Percentiles rank a stretch among this genome's conserved stretches.
Conservation (phyloP, 2,797 vertebrate species). For the Argya squamiceps region DNA sequence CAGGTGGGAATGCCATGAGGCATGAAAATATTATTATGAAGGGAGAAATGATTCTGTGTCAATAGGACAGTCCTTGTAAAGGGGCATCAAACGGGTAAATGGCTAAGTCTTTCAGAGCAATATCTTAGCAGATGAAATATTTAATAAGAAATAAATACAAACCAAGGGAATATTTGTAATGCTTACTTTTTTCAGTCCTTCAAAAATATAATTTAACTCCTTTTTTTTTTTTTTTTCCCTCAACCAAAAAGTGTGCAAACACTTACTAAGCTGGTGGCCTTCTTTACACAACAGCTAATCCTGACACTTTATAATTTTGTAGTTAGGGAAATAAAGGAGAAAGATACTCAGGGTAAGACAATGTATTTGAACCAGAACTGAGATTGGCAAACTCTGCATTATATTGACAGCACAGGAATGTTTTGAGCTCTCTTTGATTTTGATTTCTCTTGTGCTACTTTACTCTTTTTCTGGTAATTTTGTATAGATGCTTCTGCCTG, state of each 20-base stretch:
- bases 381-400: background rate
- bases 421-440: background rate
- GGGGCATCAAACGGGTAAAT: background rate
- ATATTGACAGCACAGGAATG: background rate
- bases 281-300: background rate
- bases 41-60: slow-evolving; percentile 19
- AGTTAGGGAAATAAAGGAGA: background rate
- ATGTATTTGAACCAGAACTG: background rate
- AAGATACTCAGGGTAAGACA: background rate
- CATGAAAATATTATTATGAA: slow-evolving; percentile 58
- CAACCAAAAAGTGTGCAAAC: background rate
- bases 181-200: background rate
- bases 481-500: background rate
- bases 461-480: background rate
- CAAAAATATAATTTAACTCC: background rate
- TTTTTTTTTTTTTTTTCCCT: background rate
- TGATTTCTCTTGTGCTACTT: background rate
- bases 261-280: background rate
- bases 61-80: slow-evolving; percentile 2
- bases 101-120: background rate
- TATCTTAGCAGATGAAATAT: background rate
- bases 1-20: slow-evolving; percentile 59
- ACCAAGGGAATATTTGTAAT: background rate
- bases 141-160: slow-evolving; percentile 3
- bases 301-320: background rate